Base-by-base conservation (phyloP, 1,140 invertebrate genomes). In the Drosophila kepulauana region DNA sequence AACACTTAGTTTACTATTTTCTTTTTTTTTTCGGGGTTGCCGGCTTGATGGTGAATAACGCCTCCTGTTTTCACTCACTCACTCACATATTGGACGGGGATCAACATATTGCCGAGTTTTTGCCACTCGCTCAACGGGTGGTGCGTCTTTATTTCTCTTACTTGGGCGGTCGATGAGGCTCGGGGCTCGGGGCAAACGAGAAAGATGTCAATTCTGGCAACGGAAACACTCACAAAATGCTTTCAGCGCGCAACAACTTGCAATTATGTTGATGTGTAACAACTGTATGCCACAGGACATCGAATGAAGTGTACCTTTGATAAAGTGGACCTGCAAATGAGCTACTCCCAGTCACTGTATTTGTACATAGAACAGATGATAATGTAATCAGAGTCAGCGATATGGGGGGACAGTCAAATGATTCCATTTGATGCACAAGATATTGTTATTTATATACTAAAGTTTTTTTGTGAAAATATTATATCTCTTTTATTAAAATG, bases 21-120 rank as follows among this genome's bases (percentile, higher is more conserved):
- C 41, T 43, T 48, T 16, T 59, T 13, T 25, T 52, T 38, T 67
- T 16, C 52, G 58, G 74, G 74, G 78, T 73, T 72, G 64, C 69
- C 35, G 1, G 35, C 35, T 51, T 48, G 51, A 68, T 65, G 73
- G 15, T 43, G 54, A 15, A 43, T 10, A 25, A 72, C 61, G 68
- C 69, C 74, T 66, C 52, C 68, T 65, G 75, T 43, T 56, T 66
- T 61, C 69, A 73, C 66, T 75, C 66, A 51, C 20, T 25, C 20
- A 25, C 20, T 25, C 72, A 38, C 35, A 38, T 10, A 38, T 61
- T 48, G 58, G 35, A 43, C 52, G 16, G 41, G 68, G 58, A 72
- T 77, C 68, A 79, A 62, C 75, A 80, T 80, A 80, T 80, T 80
- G 74, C 46, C 48, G 61, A 74, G 68, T 73, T 78, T 69, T 64